phyloP scores from a whole-genome alignment of 2,113 vertebrate genomes.

The Ploceus nigricollis region DNA sequence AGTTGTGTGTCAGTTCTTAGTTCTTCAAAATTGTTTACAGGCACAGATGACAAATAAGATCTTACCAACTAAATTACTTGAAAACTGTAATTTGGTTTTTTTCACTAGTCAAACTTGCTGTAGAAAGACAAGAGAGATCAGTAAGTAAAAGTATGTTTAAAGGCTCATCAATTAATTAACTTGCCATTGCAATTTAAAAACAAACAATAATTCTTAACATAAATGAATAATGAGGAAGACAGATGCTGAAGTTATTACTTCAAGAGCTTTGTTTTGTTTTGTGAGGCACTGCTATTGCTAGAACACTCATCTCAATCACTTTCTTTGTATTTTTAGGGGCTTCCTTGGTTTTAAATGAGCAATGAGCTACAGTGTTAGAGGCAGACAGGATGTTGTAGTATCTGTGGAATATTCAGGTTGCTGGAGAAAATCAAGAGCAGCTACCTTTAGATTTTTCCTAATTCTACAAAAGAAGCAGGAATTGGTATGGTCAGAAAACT shows the following conservation, averaged over 20 bases:
- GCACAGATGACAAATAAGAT: neutral
- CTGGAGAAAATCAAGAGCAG: neutral
- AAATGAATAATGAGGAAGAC: neutral
- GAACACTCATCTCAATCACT: neutral
- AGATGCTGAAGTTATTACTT: neutral
- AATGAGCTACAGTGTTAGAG: neutral
- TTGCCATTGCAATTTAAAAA: neutral
- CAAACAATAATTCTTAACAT: neutral
- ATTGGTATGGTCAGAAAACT: constrained; percentile 5
- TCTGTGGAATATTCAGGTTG: neutral
- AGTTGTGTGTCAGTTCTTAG: neutral
- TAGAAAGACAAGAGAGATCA: neutral
- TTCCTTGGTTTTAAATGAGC: neutral
- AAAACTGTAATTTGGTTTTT: neutral
- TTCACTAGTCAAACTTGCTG: neutral
- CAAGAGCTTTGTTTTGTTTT: neutral
- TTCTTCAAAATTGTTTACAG: neutral
- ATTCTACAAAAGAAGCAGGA: neutral
- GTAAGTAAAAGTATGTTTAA: neutral
- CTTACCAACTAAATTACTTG: neutral
- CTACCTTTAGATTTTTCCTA: constrained; percentile 2
- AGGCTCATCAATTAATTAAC: neutral
- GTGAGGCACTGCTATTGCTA: neutral
- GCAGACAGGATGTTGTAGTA: neutral
- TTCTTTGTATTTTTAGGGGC: neutral